Evolutionary conservation across 2,888 invertebrate species (phyloP).

Genomic region (Cerastis leucographa): DNA sequence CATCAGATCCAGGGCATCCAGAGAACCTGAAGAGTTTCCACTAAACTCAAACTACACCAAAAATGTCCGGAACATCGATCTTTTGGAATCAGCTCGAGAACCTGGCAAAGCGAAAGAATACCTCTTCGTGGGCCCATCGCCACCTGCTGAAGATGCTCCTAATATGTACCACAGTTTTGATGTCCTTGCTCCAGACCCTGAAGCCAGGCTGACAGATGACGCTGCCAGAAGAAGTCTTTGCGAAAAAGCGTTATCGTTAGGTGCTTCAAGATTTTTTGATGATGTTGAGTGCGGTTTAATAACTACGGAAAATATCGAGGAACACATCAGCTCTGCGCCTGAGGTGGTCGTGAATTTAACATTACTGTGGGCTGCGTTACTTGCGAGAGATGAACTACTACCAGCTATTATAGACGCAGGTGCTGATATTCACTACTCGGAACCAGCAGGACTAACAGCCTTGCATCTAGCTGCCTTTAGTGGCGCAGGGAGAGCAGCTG

Average conservation of each 20-base stretch:
- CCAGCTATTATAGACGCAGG: conserved; percentile 92
- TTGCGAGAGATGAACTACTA: conserved; percentile 93
- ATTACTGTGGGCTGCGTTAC: conserved; percentile 93
- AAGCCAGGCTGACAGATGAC: conserved; percentile 93
- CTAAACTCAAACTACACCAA: conserved; percentile 84
- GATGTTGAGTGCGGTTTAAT: conserved; percentile 94
- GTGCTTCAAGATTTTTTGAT: conserved; percentile 93
- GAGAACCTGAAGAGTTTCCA: conserved; percentile 90
- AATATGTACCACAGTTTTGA: conserved; percentile 95
- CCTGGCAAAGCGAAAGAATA: conserved; percentile 92
- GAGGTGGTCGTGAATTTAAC: conserved; percentile 93
- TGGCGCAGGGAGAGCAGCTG: conserved; percentile 93
- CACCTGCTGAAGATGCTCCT: conserved; percentile 95
- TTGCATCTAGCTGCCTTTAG: conserved; percentile 95
- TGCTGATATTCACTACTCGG: conserved; percentile 93
- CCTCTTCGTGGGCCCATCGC: conserved; percentile 95
- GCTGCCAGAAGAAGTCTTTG: conserved; percentile 92
- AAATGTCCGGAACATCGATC: conserved; percentile 84
- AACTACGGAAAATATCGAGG: conserved; percentile 90
- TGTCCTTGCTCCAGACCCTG: conserved; percentile 92
- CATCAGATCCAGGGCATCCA: conserved; percentile 82
- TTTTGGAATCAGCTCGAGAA: conserved; percentile 92
- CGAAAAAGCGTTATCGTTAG: conserved; percentile 93
- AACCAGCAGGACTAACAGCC: conserved; percentile 94
- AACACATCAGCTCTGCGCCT: conserved; percentile 91